Evolutionary conservation across 2,888 invertebrate genomes (phyloP), one percentile per base, ranked within the genome.

Genomic region (Sinelater perroti): DNA sequence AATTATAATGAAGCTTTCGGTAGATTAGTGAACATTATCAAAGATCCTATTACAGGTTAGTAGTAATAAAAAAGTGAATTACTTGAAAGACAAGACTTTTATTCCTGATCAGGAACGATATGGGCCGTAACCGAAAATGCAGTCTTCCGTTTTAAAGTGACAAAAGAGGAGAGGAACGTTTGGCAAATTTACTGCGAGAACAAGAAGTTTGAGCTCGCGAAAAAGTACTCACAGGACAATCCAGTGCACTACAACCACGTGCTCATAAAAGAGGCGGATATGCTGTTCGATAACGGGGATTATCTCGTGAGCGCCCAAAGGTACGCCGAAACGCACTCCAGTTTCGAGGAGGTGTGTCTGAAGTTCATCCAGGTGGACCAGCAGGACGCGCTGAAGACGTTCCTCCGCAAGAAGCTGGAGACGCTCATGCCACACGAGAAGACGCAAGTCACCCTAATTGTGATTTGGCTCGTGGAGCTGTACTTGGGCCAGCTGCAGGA

Each of bases 381-480:
- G 72, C 89, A 91, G 56, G 89, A 90, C 65, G 93, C 97, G 0
- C 79, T 99, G 44, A 93, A 95, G 79, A 86, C 89, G 7, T 97
- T 94, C 73, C 81, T 98, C n/a, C 83, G 85, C 50, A 89, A 86
- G 76, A 93, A 96, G 76, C 78, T 98, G 46, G 88, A 89, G 14
- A 84, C 85, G 18, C 75, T 95, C 8, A 84, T 83, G 21, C 78
- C 83, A 1, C 86, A 87, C 67, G 94, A 96, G 64, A 90, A 89
- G 71, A 93, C 95, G 0, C 91, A 95, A 70, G 87, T 92, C 42
- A 95, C 96, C 0, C 93, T 97, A 87, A 83, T 99, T 26, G 91
- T 97, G 0, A 86, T 96, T 50, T 99, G 98, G 97, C 84, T 97
- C 66, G 87, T 95, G 0, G 98, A 99, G 77, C 80, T 99, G 20